phyloP scores from a whole-genome alignment of 1,140 invertebrate species.

The Araneus ventricosus region DNA sequence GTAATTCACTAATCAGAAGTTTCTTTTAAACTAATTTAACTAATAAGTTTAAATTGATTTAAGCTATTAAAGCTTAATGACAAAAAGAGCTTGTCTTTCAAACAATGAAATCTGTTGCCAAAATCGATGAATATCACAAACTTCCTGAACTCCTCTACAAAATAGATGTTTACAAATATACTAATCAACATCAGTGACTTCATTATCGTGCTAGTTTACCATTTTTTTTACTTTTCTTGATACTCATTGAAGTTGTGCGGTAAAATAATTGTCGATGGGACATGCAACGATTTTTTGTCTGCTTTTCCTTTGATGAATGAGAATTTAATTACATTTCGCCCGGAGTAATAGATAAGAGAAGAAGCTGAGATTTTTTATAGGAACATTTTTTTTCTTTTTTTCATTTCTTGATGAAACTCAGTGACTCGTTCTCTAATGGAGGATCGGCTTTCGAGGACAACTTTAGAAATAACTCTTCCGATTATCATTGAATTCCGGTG shows the following conservation, averaged over 20 bases:
- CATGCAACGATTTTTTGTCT: not conserved
- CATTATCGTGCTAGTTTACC: too few species aligned
- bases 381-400: not conserved
- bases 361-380: not conserved
- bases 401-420: not conserved
- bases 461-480: constrained; percentile 8
- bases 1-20: too few species aligned
- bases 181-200: too few species aligned
- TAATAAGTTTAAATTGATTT: too few species aligned
- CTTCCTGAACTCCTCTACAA: too few species aligned
- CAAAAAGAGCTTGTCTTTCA: too few species aligned
- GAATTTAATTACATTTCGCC: not conserved
- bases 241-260: not conserved
- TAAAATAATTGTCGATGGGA: not conserved
- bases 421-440: not conserved
- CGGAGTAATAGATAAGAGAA: not conserved
- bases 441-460: not conserved
- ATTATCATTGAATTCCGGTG: constrained; percentile 36
- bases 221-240: not conserved
- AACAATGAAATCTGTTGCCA: too few species aligned
- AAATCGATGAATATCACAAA: too few species aligned
- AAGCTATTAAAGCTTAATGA: too few species aligned
- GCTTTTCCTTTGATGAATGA: not conserved
- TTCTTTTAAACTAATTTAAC: too few species aligned
- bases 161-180: too few species aligned